These are phyloP conservation scores for Zaprionus ornatus DNA, from an alignment of 1,140 invertebrate species.

Conservation along the genomic window DNA sequence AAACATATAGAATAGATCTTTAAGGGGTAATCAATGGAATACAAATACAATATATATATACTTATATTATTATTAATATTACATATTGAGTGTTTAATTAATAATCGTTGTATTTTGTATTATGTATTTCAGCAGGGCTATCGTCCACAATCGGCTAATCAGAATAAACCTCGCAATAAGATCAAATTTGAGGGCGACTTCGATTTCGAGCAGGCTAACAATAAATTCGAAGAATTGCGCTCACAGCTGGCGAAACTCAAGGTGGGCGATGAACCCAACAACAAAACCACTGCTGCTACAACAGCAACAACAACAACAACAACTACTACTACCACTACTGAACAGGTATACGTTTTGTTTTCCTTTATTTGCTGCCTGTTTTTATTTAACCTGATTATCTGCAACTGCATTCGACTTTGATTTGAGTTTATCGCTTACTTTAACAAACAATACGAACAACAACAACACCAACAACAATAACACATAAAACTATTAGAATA, in stretches of 20 bases:
- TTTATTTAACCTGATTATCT: not conserved
- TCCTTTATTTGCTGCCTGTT: slow-evolving; percentile 6
- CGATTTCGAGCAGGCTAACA: slow-evolving; percentile 98
- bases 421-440: slow-evolving; percentile 8
- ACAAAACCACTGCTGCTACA: slow-evolving; percentile 55
- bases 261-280: slow-evolving; percentile 88
- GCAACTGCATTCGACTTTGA: not conserved
- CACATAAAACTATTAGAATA: slow-evolving; percentile 7
- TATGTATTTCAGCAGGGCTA: slow-evolving; percentile 55
- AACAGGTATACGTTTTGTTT: slow-evolving; percentile 78
- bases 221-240: slow-evolving; percentile 96
- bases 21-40: not conserved
- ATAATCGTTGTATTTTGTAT: not conserved
- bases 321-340: slow-evolving; percentile 64
- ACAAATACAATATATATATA: not conserved
- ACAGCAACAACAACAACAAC: slow-evolving; percentile 50
- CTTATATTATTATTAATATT: not conserved
- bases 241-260: slow-evolving; percentile 93
- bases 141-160: slow-evolving; percentile 72
- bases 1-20: not conserved
- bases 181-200: slow-evolving; percentile 74
- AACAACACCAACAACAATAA: not conserved
- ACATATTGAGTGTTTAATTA: not conserved
- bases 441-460: not conserved
- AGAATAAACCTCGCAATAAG: slow-evolving; percentile 73